Base-by-base conservation (phyloP, 2,113 vertebrate genomes). In the Phalacrocorax aristotelis region DNA sequence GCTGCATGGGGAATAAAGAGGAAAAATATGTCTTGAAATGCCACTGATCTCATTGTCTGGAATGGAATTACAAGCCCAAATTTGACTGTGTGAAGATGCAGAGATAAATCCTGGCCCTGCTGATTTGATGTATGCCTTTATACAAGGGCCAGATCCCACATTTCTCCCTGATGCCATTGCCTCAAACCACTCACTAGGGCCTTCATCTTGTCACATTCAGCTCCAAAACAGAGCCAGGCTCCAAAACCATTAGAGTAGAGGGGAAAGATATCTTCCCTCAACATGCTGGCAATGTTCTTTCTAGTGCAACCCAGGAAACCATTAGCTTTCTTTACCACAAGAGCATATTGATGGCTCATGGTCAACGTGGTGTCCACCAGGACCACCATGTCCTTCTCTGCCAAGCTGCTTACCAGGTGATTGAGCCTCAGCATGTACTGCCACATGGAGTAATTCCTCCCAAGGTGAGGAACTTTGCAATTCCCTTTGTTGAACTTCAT, bases 331-430 rank as follows among this genome's bases (percentile, higher is more conserved):
- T 82, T 44, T 32, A 52, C 14, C 61, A 68, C 11, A 57, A 30
- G 0, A 0, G 11, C 27, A 54, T 1, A 1, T 54, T 38, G 27
- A 20, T 66, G 30, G 20, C 30, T 57, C 19, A 30, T 21, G 30
- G 13, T 38, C 42, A 66, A 42, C 19, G 30, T 42, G 13, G 32
- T 54, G 26, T 54, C 27, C 44, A 69, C 17, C 38, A 62, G 17
- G 27, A 36, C 55, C 6, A 4, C 49, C 23, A 71, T 29, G 10
- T 80, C 75, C 57, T 72, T 72, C 40, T 64, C 68, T 81, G n/a
- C 4, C 44, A 65, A 74, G 42, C 36, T 74, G 26, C 16, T 42
- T 57, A 65, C 29, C n/a, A 72, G n/a, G 13, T 55, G 30, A 15
- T 17, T 66, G 36, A 51, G 26, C n/a, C 51, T 9, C 11, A n/a